A percentile compares a stretch with the other conserved stretches of the same genome.
Conservation (phyloP, 2,888 invertebrate genomes). For the Teleogryllus oceanicus region DNA sequence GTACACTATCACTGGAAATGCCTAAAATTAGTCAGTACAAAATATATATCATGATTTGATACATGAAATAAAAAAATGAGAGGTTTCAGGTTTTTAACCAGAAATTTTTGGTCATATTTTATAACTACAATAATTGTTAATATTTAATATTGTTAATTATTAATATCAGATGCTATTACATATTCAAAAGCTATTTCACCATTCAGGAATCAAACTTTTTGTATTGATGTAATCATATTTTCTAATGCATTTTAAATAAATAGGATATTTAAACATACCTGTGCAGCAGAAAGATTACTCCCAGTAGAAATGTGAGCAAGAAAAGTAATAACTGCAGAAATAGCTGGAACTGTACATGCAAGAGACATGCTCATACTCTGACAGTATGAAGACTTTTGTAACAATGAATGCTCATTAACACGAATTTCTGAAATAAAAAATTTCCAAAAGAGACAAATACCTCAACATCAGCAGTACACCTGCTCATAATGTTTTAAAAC, state of each 20-base stretch:
- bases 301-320: constrained; percentile 55
- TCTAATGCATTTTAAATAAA: too few relatives aligned
- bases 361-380: constrained; percentile 58
- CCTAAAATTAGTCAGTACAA: constrained; percentile 31
- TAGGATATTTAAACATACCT: constrained; percentile 47
- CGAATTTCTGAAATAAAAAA: constrained; percentile 50
- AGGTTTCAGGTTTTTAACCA: background rate
- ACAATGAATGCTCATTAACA: constrained; percentile 50
- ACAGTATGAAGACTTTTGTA: constrained; percentile 56
- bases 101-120: constrained; percentile 18
- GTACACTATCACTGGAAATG: constrained; percentile 36
- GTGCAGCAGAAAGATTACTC: constrained; percentile 57
- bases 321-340: constrained; percentile 59
- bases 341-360: constrained; percentile 58
- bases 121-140: background rate
- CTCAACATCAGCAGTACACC: background rate
- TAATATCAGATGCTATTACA: too few relatives aligned
- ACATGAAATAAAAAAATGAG: too few relatives aligned
- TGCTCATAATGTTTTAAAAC: background rate
- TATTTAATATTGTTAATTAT: too few relatives aligned
- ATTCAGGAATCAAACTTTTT: too few relatives aligned
- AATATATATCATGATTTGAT: background rate
- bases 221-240: too few relatives aligned
- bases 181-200: too few relatives aligned
- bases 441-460: background rate